A percentile compares a stretch with the other conserved stretches of the same genome.
These are phyloP conservation scores for Pipra filicauda DNA, from an alignment of 2,113 vertebrate species.

Conservation along the genomic window DNA sequence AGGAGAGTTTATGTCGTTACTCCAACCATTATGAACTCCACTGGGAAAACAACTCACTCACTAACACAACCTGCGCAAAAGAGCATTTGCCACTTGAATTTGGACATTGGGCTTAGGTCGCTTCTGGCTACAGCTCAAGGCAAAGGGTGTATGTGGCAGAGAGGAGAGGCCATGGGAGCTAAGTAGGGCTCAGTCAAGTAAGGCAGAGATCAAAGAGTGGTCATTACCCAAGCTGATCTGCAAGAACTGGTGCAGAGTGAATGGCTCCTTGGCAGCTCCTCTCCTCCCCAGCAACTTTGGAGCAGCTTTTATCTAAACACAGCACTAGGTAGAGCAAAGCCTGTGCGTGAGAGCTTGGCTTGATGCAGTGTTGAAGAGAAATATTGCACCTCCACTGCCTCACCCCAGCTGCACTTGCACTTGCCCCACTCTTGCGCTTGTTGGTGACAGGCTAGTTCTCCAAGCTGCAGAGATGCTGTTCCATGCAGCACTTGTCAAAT, in stretches of 20 bases:
- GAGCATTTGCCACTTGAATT: not conserved
- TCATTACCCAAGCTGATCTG: not conserved
- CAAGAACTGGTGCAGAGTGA: accelerated
- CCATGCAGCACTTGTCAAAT: not conserved
- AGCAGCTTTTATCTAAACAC: not conserved
- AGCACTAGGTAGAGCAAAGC: not conserved
- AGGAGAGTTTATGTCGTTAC: not conserved
- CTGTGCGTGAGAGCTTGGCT: not conserved
- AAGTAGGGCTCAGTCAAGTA: not conserved
- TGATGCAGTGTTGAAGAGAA: not conserved
- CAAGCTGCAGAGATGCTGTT: not conserved
- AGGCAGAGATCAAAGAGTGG: not conserved
- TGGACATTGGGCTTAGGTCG: not conserved
- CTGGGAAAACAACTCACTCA: not conserved
- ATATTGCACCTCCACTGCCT: not conserved
- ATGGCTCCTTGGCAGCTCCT: not conserved
- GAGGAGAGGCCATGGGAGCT: not conserved
- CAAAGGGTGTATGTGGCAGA: not conserved
- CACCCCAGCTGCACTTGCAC: not conserved
- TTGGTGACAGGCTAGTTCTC: not conserved
- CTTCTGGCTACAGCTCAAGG: not conserved
- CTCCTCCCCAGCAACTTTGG: not conserved
- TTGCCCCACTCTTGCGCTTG: not conserved
- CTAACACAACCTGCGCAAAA: not conserved
- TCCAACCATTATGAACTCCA: not conserved